Conservation (phyloP, 2,888 invertebrate species). For the Dicycla oo region DNA sequence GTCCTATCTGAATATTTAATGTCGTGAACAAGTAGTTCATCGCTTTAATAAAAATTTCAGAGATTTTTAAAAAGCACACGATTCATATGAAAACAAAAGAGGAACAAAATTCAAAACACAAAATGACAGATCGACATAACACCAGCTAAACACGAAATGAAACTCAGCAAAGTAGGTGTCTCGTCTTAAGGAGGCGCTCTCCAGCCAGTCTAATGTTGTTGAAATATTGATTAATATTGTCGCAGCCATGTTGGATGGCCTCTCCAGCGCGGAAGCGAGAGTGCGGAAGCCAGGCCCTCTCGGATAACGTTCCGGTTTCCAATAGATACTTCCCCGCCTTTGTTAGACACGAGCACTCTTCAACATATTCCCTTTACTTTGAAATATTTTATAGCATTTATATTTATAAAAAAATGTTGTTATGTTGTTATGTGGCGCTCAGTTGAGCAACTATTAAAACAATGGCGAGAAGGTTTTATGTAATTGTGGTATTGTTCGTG, state of each 20-base stretch:
- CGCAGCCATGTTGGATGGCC: conserved; percentile 88
- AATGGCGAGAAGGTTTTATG: conserved; percentile 51
- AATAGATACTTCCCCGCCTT: conserved; percentile 81
- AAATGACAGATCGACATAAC: conserved; percentile 30
- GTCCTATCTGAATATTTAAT: too few relatives aligned
- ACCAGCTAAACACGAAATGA: conserved; percentile 53
- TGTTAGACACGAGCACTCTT: conserved; percentile 78
- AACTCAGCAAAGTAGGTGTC: conserved; percentile 79
- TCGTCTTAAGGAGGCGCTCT: conserved; percentile 82
- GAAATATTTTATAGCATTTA: conserved; percentile 51
- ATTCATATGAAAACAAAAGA: not conserved
- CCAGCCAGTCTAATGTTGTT: conserved; percentile 85
- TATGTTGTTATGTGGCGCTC: conserved; percentile 71
- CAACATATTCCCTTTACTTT: conserved; percentile 65
- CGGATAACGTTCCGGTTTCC: conserved; percentile 80
- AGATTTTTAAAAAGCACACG: too few relatives aligned
- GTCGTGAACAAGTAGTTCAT: too few relatives aligned
- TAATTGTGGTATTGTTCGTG: conserved; percentile 39
- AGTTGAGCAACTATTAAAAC: conserved; percentile 79
- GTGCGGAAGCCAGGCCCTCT: conserved; percentile 79
- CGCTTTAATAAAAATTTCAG: too few relatives aligned
- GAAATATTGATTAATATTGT: conserved; percentile 91
- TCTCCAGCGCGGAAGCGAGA: conserved; percentile 78
- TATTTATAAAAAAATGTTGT: conserved; percentile 47
- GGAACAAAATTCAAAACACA: conserved; percentile 11